Percentiles rank a stretch among this genome's conserved stretches.
phyloP scores from a whole-genome alignment of 2,113 vertebrate genomes.

The Peromyscus californicus region DNA sequence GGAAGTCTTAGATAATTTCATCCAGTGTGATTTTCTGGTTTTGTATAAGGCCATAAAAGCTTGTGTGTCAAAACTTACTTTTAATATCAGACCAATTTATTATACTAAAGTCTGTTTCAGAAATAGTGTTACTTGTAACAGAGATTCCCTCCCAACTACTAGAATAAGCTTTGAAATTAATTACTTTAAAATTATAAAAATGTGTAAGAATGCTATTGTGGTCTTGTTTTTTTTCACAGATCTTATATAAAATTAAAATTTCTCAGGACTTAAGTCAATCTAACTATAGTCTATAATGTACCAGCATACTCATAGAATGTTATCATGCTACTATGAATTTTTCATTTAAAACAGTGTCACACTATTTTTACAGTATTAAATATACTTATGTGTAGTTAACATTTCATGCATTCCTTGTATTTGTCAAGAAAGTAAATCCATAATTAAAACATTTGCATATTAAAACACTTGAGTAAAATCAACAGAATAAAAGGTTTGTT shows the following conservation, averaged over 20 bases:
- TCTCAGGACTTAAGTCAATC: background rate
- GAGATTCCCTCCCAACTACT: background rate
- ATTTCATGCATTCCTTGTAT: conserved; percentile 67
- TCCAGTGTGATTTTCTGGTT: conserved; percentile 45
- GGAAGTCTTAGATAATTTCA: conserved; percentile 42
- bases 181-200: conserved; percentile 54
- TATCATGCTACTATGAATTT: conserved; percentile 40
- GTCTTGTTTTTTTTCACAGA: conserved; percentile 4
- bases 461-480: conserved; percentile 80
- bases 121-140: conserved; percentile 48
- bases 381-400: conserved; percentile 73
- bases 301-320: background rate
- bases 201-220: conserved; percentile 15
- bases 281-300: background rate
- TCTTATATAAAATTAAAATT: background rate
- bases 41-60: conserved; percentile 51
- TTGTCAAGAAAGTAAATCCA: conserved; percentile 80
- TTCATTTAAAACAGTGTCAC: conserved; percentile 6
- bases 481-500: conserved; percentile 79
- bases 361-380: conserved; percentile 67
- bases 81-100: conserved; percentile 29
- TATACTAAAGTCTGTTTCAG: conserved; percentile 41
- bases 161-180: conserved; percentile 24
- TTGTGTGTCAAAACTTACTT: conserved; percentile 51
- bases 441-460: conserved; percentile 79